Evolutionary conservation across 1,140 invertebrate species (phyloP).

Genomic region (Cephus cinctus): DNA sequence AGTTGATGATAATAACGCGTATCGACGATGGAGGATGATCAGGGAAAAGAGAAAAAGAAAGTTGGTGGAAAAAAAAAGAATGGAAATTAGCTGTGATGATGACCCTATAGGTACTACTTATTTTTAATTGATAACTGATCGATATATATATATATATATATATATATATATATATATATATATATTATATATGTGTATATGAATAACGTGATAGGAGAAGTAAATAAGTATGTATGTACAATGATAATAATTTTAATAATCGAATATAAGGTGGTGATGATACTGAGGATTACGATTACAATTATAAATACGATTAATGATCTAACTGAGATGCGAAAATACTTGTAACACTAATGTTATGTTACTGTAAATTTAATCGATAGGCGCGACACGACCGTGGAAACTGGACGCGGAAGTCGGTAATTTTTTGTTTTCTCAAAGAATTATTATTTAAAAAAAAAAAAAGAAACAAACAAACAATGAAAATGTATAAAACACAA

Average conservation of each 20-base stretch:
- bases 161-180: slow-evolving; percentile 8
- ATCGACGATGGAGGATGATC: slow-evolving; percentile 7
- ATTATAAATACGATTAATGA: too few relatives aligned
- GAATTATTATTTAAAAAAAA: too few relatives aligned
- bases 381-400: too few relatives aligned
- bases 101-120: slow-evolving; percentile 46
- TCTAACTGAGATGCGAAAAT: too few relatives aligned
- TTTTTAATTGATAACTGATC: slow-evolving; percentile 43
- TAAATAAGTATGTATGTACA: slow-evolving; percentile 31
- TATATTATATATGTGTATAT: slow-evolving; percentile 28
- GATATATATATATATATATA: slow-evolving; percentile 13
- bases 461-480: too few relatives aligned
- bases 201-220: slow-evolving; percentile 20
- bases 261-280: slow-evolving; percentile 11
- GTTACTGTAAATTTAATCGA: too few relatives aligned
- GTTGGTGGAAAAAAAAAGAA: not conserved
- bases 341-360: too few relatives aligned
- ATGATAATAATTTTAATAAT: slow-evolving; percentile 35
- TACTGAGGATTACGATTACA: too few relatives aligned
- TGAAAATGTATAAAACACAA: too few relatives aligned
- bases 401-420: too few relatives aligned
- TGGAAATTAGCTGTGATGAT: slow-evolving; percentile 50
- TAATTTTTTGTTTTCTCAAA: too few relatives aligned
- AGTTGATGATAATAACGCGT: too few relatives aligned
- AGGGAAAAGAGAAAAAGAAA: slow-evolving; percentile 10